These are phyloP conservation scores for Apotomis turbidana DNA, from an alignment of 2,888 invertebrate species.

Conservation along the genomic window DNA sequence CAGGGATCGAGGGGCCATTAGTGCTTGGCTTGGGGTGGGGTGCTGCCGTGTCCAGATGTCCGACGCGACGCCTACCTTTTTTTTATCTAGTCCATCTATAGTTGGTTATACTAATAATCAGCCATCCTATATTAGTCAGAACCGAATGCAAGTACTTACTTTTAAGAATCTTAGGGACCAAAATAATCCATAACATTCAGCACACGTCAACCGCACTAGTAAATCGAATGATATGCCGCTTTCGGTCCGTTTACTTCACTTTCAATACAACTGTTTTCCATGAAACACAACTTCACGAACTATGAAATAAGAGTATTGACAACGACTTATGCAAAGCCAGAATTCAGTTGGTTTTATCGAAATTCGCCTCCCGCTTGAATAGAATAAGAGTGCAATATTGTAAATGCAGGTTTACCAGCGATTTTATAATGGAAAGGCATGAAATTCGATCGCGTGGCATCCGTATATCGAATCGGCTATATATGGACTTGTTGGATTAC, in stretches of 20 bases:
- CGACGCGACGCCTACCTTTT: too few species aligned
- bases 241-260: not conserved
- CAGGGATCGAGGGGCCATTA: too few species aligned
- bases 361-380: not conserved
- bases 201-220: not conserved
- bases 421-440: constrained; percentile 16
- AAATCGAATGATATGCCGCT: constrained; percentile 16
- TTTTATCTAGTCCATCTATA: too few species aligned
- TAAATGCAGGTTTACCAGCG: not conserved
- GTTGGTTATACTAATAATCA: too few species aligned
- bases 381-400: not conserved
- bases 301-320: not conserved
- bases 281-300: not conserved
- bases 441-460: constrained; percentile 24
- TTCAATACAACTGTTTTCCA: not conserved
- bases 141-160: too few species aligned
- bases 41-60: too few species aligned
- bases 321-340: not conserved
- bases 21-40: too few species aligned
- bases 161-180: not conserved
- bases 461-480: constrained; percentile 9
- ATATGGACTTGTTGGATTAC: not conserved
- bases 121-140: too few species aligned
- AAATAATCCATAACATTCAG: not conserved
- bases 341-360: not conserved